Base-by-base conservation (phyloP, 2,113 vertebrate genomes). In the Verasper variegatus region DNA sequence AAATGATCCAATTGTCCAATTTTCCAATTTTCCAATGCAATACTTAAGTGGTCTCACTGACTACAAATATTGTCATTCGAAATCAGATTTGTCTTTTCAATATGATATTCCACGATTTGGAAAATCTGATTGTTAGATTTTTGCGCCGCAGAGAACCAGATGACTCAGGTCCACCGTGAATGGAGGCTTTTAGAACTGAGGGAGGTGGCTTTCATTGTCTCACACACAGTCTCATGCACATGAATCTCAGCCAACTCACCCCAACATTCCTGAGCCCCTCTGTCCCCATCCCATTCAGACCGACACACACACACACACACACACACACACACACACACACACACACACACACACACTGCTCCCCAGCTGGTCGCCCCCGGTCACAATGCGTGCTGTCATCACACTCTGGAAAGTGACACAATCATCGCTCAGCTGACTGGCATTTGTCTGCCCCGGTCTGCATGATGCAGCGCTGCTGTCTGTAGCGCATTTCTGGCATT, bases 321-420 rank as follows among this genome's bases (percentile, higher is more conserved):
- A 45, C 47, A 61, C 68, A 55, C 67, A 71, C 55, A 81, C 52
- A 71, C 69, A 49, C 54, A 23, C 15, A 35, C 21, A 57, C 63
- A 56, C 63, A 17, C 69, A 49, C 54, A 23, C 15, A 35, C 21
- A 57, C 63, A 56, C 63, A 17, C 27, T 27, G 78, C 31, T 66
- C 61, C 61, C 70, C 80, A 80, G 74, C 70, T 63, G 70, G 72
- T 74, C 17, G 42, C 45, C 62, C 73, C 63, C 14, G 24, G 18
- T 76, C 76, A 92, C 85, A 91, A 86, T 88, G 81, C 60, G 12
- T 55, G 74, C 76, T 82, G 85, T 88, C 78, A 84, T 69, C 61
- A 72, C 62, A 23, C 81, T 86, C 84, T 91, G 74, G 85, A 88
- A 88, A 89, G 72, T 77, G 83, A 88, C 90, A 90, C 77, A 80